Evolutionary conservation across 2,113 vertebrate species (phyloP).

Genomic region (Nyctibius bracteatus): DNA sequence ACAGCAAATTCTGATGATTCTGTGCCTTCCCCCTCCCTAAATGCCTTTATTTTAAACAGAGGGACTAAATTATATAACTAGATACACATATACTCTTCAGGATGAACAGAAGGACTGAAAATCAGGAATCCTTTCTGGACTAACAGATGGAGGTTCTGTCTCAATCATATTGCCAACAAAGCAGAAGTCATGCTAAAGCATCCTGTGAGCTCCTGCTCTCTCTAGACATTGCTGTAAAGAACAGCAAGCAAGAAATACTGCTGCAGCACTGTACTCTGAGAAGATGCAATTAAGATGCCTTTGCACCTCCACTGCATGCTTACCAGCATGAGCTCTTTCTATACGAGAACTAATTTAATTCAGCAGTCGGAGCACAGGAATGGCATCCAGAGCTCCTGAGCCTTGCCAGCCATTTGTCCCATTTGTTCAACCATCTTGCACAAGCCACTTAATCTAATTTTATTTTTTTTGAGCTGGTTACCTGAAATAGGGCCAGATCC

Average conservation of each 20-base stretch:
- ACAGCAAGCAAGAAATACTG: background rate
- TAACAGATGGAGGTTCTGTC: background rate
- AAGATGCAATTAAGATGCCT: background rate
- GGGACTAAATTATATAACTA: background rate
- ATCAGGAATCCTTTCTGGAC: background rate
- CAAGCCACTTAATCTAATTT: background rate
- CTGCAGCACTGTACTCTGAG: background rate
- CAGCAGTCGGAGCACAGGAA: background rate
- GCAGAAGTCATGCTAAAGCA: background rate
- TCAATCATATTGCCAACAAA: background rate
- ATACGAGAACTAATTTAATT: background rate
- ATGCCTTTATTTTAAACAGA: background rate
- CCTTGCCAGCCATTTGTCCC: conserved; percentile 52
- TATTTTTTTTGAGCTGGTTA: background rate
- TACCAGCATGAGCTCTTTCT: background rate
- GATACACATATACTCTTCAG: background rate
- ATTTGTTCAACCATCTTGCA: conserved; percentile 47
- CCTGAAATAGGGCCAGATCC: conserved; percentile 52
- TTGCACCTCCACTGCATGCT: background rate
- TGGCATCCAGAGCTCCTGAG: conserved; percentile 51
- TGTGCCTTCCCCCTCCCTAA: background rate
- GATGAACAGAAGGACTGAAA: background rate
- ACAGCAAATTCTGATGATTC: background rate
- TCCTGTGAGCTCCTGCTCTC: background rate
- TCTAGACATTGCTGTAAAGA: background rate